These are phyloP conservation scores for Thalassaphorura encarpata DNA, from an alignment of 1,140 invertebrate genomes.

Conservation along the genomic window DNA sequence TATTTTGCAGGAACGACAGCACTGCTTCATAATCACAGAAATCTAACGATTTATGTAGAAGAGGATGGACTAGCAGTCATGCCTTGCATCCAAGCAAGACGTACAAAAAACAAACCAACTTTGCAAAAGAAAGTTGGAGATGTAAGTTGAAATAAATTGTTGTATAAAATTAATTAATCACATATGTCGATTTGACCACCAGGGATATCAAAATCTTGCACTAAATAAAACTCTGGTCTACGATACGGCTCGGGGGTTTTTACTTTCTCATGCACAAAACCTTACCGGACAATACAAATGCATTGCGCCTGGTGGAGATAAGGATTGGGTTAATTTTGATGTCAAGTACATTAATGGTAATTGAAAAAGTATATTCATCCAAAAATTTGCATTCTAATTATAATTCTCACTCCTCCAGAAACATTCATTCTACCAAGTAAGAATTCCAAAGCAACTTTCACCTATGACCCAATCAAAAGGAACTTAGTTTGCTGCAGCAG, in stretches of 20 bases:
- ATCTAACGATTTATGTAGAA: background rate
- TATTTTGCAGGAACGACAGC: background rate
- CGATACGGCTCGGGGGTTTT: too few species aligned
- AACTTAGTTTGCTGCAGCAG: conserved; percentile 2
- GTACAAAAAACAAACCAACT: background rate
- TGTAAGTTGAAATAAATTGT: too few species aligned
- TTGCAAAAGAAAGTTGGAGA: background rate
- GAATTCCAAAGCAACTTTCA: conserved; percentile 6
- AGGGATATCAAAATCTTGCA: too few species aligned
- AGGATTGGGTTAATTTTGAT: background rate
- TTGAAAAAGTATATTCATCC: background rate
- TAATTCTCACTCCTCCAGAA: background rate
- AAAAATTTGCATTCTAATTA: background rate
- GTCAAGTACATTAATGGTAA: background rate
- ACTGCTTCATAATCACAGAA: background rate
- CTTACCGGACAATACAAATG: too few species aligned
- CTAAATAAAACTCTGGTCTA: background rate
- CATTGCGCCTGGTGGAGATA: background rate
- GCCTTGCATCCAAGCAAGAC: background rate
- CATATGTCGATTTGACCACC: too few species aligned
- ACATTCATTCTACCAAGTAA: background rate
- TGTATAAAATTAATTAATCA: too few species aligned
- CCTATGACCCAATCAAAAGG: background rate
- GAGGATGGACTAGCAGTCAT: background rate
- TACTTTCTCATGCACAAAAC: too few species aligned